phyloP scores from a whole-genome alignment of 2,797 vertebrate species.

The Falco novaeseelandiae region DNA sequence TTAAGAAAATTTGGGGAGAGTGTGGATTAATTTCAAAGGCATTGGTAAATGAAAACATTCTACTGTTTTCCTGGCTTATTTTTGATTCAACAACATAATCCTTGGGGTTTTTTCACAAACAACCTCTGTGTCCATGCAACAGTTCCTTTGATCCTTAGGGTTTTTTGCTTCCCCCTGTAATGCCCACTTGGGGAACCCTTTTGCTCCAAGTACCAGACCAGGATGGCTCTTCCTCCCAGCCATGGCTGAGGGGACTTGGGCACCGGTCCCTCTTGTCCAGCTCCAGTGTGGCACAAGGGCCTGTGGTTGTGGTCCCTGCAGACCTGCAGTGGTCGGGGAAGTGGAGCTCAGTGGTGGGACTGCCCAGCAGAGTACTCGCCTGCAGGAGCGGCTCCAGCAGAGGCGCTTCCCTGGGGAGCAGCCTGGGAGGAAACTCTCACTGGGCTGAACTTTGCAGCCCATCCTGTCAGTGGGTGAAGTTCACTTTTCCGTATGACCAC shows the following conservation, averaged over 20 bases:
- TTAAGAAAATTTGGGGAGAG: background rate
- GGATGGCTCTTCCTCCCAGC: background rate
- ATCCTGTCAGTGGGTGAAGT: background rate
- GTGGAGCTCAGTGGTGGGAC: fast-evolving
- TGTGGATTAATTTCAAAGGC: background rate
- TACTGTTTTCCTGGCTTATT: background rate
- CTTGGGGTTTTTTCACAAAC: background rate
- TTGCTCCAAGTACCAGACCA: background rate
- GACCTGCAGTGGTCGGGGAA: background rate
- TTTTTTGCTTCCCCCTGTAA: background rate
- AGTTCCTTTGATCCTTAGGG: background rate
- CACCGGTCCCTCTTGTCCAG: background rate
- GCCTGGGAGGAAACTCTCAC: too few species aligned
- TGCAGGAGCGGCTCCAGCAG: background rate
- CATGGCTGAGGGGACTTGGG: background rate
- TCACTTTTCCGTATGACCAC: background rate
- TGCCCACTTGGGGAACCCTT: background rate
- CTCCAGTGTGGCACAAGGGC: too few species aligned
- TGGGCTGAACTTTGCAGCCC: background rate
- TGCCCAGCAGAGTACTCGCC: background rate
- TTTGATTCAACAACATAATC: background rate
- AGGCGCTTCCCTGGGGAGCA: too few species aligned
- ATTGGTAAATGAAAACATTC: background rate
- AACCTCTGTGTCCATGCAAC: background rate
- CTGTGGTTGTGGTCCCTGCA: fast-evolving